Evolutionary conservation across 2,113 vertebrate genomes (phyloP).

Genomic region (Pelecanoides urinatrix): DNA sequence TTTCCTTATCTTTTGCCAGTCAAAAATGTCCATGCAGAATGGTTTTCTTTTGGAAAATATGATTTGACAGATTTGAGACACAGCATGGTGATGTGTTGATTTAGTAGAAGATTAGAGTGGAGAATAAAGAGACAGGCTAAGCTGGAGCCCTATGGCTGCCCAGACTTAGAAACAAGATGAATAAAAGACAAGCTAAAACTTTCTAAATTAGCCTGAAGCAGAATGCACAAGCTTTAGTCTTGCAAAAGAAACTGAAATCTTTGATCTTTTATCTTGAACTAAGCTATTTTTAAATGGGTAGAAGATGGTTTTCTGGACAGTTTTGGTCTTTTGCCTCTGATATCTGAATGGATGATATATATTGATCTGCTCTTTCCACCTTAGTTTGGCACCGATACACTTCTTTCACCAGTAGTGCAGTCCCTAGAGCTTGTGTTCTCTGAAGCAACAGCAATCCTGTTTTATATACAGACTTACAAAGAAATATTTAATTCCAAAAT

Average conservation of each 20-base stretch:
- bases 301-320: not conserved
- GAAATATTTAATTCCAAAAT: not conserved
- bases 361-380: not conserved
- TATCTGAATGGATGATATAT: not conserved
- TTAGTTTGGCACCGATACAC: not conserved
- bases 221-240: not conserved
- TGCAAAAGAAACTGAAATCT: not conserved
- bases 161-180: not conserved
- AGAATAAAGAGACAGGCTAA: not conserved
- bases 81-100: not conserved
- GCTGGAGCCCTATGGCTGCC: not conserved
- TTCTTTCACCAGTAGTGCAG: not conserved
- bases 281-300: not conserved
- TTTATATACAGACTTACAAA: not conserved
- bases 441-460: not conserved
- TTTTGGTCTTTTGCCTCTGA: not conserved
- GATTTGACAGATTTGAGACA: slow-evolving; percentile 16
- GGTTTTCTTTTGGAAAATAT: slow-evolving; percentile 1
- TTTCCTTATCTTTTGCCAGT: not conserved
- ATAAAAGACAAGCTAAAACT: not conserved
- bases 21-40: not conserved
- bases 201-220: not conserved
- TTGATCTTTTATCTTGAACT: not conserved
- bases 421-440: not conserved
- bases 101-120: slow-evolving; percentile 7